phyloP scores from a whole-genome alignment of 2,113 vertebrate genomes.

The Prionailurus viverrinus region DNA sequence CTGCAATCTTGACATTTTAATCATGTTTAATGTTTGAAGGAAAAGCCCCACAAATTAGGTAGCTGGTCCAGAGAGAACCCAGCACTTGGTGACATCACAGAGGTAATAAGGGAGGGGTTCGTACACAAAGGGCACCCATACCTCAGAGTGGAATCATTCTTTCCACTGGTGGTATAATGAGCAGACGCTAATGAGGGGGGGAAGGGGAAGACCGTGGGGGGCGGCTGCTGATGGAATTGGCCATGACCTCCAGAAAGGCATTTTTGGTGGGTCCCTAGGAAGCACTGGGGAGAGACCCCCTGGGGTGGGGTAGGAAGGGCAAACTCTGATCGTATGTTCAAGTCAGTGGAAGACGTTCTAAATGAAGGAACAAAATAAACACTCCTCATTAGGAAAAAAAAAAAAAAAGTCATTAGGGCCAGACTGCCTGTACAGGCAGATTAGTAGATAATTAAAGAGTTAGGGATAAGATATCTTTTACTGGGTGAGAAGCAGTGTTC shows the following conservation, averaged over 20 bases:
- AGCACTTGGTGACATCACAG: not conserved
- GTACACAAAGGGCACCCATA: not conserved
- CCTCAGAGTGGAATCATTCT: no score
- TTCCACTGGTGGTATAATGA: no score
- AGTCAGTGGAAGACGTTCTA: not conserved
- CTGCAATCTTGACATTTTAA: not conserved
- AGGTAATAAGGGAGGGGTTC: not conserved
- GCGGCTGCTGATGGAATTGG: rapidly evolving
- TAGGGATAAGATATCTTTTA: not conserved
- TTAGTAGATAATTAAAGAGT: not conserved
- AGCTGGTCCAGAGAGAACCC: not conserved
- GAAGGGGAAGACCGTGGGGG: not conserved
- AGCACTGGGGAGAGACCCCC: not conserved
- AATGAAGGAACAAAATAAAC: not conserved
- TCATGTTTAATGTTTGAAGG: not conserved
- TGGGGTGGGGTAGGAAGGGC: not conserved
- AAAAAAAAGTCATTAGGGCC: not conserved
- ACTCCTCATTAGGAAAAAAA: not conserved
- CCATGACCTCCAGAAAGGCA: no score
- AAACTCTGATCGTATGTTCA: not conserved
- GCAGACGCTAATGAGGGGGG: rapidly evolving
- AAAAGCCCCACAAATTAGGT: not conserved
- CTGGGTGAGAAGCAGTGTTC: not conserved
- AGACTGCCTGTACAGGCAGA: not conserved
- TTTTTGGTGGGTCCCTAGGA: not conserved